Conservation (phyloP, 2,797 vertebrate genomes). For the Anolis apletophallus region DNA sequence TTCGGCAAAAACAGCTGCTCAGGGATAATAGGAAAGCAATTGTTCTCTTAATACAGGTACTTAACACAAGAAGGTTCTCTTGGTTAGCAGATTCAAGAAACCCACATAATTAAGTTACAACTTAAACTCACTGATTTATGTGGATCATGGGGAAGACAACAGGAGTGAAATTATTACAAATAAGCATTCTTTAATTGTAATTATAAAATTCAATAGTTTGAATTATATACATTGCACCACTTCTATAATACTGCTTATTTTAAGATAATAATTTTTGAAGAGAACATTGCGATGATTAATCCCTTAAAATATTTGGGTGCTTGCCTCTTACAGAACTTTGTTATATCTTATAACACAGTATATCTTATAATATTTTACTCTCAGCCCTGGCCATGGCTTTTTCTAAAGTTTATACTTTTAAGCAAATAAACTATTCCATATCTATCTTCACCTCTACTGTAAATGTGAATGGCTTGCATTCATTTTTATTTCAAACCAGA, state of each 20-base stretch:
- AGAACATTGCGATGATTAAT: not conserved
- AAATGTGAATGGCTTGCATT: not conserved
- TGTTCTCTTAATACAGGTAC: conserved; percentile 39
- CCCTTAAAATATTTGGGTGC: not conserved
- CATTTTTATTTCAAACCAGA: not conserved
- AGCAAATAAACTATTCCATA: not conserved
- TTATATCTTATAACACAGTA: not conserved
- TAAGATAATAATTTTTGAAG: not conserved
- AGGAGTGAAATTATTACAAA: not conserved
- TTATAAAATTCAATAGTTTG: not conserved
- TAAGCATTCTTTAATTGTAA: not conserved
- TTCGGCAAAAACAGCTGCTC: conserved; percentile 26
- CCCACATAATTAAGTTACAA: not conserved
- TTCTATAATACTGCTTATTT: not conserved
- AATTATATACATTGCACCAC: not conserved
- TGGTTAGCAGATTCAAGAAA: conserved; percentile 6
- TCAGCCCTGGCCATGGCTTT: not conserved
- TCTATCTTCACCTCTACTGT: too few species aligned
- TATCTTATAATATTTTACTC: not conserved
- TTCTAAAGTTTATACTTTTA: not conserved
- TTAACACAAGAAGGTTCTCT: conserved; percentile 4
- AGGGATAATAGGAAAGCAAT: conserved; percentile 27
- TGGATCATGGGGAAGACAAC: not conserved
- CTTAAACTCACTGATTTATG: not conserved
- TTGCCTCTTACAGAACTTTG: not conserved